Conservation (phyloP, 2,113 vertebrate species). For the Noctilio leporinus region DNA sequence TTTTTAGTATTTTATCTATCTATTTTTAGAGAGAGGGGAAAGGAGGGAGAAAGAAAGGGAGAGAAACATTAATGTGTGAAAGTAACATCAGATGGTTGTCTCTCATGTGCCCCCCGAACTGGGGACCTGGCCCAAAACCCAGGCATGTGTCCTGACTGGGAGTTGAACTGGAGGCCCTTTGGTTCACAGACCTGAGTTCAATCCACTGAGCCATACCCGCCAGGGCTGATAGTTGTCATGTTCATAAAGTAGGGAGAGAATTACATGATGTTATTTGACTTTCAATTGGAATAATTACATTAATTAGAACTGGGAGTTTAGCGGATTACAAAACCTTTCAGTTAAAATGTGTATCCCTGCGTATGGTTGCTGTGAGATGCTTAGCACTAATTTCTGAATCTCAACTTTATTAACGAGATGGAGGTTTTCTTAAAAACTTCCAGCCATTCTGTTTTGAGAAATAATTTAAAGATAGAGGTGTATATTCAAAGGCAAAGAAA, state of each 20-base stretch:
- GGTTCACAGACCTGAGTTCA: too few species aligned
- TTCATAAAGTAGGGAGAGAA: neutral
- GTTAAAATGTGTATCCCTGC: neutral
- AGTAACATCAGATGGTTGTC: too few species aligned
- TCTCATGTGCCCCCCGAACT: too few species aligned
- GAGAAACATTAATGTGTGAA: too few species aligned
- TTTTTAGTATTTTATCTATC: too few species aligned
- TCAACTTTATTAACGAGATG: neutral
- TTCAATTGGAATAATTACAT: neutral
- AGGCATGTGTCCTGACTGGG: too few species aligned
- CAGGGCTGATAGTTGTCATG: neutral
- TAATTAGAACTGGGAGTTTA: neutral
- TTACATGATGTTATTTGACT: neutral
- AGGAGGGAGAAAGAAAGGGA: too few species aligned
- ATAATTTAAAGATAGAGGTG: neutral
- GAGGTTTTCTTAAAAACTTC: neutral
- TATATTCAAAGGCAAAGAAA: neutral
- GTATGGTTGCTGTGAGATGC: neutral
- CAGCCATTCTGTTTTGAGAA: neutral
- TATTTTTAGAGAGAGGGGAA: too few species aligned
- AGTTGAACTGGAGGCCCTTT: too few species aligned
- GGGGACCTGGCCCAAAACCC: too few species aligned
- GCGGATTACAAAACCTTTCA: neutral
- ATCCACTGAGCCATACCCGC: too few species aligned
- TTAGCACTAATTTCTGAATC: neutral